These are phyloP conservation scores for Corythoichthys intestinalis DNA, from an alignment of 2,113 vertebrate species.

Conservation along the genomic window DNA sequence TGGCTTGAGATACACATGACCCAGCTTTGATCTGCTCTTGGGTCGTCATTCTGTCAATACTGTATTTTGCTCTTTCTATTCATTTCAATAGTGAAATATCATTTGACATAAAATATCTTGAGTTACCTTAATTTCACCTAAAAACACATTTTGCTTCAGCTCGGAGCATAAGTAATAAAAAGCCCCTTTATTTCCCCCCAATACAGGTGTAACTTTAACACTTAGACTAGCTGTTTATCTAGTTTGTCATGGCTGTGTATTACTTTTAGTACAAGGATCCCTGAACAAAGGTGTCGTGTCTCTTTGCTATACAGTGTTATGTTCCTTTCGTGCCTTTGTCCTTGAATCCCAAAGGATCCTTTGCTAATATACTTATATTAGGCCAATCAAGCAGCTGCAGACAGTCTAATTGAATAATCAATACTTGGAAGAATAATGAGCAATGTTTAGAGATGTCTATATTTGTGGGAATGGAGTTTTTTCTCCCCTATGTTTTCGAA, in stretches of 20 bases:
- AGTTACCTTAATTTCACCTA: background rate
- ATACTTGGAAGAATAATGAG: constrained; percentile 52
- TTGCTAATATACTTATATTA: constrained; percentile 62
- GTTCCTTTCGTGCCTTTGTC: constrained; percentile 58
- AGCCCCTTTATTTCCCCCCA: background rate
- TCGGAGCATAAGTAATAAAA: background rate
- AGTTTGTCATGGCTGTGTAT: background rate
- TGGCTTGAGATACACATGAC: too few species aligned
- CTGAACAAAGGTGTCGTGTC: constrained; percentile 10
- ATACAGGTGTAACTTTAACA: background rate
- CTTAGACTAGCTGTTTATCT: background rate
- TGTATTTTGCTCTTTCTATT: too few species aligned
- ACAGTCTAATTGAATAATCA: constrained; percentile 61
- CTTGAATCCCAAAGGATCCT: constrained; percentile 59
- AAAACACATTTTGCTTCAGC: background rate
- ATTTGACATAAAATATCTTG: too few species aligned
- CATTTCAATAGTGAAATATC: too few species aligned
- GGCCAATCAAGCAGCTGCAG: constrained; percentile 57
- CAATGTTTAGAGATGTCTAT: constrained; percentile 30
- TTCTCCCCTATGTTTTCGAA: background rate
- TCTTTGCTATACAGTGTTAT: constrained; percentile 34
- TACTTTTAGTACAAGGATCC: background rate
- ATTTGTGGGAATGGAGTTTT: constrained; percentile 13
- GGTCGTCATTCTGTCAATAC: too few species aligned
- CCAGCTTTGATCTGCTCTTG: too few species aligned